Conservation (phyloP, 2,113 vertebrate genomes). For the Origma solitaria region DNA sequence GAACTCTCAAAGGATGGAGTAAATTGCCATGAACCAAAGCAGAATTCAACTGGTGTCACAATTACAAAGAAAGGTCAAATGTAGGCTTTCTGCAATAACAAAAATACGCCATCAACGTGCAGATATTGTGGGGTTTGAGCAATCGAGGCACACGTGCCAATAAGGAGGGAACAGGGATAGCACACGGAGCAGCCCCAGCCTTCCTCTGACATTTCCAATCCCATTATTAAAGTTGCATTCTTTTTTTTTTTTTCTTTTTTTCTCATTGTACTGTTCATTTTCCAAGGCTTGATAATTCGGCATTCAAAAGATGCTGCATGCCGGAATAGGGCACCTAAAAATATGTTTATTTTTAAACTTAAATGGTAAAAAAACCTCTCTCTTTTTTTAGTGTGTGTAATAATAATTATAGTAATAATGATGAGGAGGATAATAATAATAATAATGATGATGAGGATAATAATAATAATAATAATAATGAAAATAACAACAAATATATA, state of each 20-base stretch:
- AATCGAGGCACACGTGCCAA: neutral
- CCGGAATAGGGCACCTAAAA: neutral
- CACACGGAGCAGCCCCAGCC: neutral
- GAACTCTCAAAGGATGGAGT: conserved; percentile 57
- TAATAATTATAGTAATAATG: neutral
- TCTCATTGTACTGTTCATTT: neutral
- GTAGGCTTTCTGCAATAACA: neutral
- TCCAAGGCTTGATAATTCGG: neutral
- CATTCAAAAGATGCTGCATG: neutral
- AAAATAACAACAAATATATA: neutral
- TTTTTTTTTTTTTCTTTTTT: neutral
- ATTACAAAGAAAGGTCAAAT: conserved; percentile 56
- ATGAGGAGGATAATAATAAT: neutral
- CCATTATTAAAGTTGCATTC: neutral
- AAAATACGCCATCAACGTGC: neutral
- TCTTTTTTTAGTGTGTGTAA: neutral
- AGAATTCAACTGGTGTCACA: conserved; percentile 34
- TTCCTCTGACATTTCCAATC: neutral
- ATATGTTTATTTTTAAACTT: fast-evolving
- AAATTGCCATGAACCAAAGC: conserved; percentile 54
- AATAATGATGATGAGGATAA: neutral
- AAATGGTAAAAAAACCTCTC: neutral
- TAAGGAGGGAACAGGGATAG: neutral
- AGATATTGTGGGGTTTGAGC: neutral
- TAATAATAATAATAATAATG: neutral